Conservation (phyloP, 2,113 vertebrate species). For the Strigops habroptila region DNA sequence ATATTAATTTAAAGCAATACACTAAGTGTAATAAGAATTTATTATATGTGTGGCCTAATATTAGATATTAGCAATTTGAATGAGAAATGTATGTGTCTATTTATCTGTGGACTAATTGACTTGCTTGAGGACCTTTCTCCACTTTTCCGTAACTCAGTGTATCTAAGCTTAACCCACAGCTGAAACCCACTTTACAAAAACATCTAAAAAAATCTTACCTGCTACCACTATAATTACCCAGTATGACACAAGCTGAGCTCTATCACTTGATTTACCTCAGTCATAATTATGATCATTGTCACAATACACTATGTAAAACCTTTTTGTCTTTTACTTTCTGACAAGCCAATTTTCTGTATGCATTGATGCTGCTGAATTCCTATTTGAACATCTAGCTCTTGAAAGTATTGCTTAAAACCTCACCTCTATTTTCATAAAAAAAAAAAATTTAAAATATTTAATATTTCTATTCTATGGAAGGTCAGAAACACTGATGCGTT, state of each 20-base stretch:
- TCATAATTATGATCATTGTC: not conserved
- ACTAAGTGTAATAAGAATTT: not conserved
- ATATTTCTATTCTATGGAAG: not conserved
- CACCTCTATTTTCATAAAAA: not conserved
- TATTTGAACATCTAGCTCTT: not conserved
- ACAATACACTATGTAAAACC: not conserved
- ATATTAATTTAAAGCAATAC: not conserved
- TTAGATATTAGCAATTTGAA: not conserved
- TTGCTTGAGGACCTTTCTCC: not conserved
- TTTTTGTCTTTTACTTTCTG: not conserved
- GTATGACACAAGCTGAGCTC: not conserved
- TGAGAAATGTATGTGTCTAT: not conserved
- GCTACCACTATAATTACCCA: not conserved
- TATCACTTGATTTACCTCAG: not conserved
- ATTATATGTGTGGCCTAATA: not conserved
- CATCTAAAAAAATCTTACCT: not conserved
- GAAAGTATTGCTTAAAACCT: not conserved
- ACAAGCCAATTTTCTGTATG: not conserved
- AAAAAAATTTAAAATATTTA: not conserved
- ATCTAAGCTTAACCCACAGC: not conserved
- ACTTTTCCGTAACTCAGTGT: not conserved
- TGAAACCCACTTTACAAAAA: not conserved
- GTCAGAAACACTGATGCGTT: not conserved
- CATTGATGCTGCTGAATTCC: not conserved
- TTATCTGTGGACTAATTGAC: not conserved